phyloP scores from a whole-genome alignment of 2,797 vertebrate species.

The Podargus strigoides region DNA sequence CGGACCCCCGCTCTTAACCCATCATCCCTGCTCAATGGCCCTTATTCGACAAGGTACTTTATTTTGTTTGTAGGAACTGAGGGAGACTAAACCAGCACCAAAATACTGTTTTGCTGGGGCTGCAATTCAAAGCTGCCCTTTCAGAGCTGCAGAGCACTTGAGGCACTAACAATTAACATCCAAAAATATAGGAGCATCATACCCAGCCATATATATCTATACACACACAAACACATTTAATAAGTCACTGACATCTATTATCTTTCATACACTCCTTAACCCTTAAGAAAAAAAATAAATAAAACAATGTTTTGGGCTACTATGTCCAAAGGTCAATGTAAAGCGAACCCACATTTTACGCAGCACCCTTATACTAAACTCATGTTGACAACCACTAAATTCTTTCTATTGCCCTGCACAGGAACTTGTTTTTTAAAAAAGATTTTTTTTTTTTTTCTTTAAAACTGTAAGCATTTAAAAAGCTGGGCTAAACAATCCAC shows the following conservation, averaged over 20 bases:
- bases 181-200: background rate
- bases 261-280: background rate
- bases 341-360: constrained; percentile 73
- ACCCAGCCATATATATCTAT: background rate
- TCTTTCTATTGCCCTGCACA: constrained; percentile 72
- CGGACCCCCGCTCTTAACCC: constrained; percentile 85
- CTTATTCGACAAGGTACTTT: constrained; percentile 89
- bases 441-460: constrained; percentile 34
- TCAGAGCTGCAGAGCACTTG: constrained; percentile 30
- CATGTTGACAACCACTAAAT: constrained; percentile 89
- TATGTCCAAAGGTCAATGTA: constrained; percentile 72
- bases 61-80: constrained; percentile 76
- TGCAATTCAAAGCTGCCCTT: constrained; percentile 70
- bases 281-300: background rate
- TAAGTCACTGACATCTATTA: background rate
- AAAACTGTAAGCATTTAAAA: constrained; percentile 86
- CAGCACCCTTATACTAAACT: constrained; percentile 80
- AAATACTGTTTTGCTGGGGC: constrained; percentile 70
- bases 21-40: constrained; percentile 84
- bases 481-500: constrained; percentile 83
- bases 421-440: constrained; percentile 54
- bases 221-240: background rate
- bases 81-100: constrained; percentile 75
- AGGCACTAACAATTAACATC: constrained; percentile 19
- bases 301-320: constrained; percentile 69